A percentile compares a stretch with the other conserved stretches of the same genome.
Conservation (phyloP, 1,140 invertebrate species). For the Polypedilum vanderplanki region DNA sequence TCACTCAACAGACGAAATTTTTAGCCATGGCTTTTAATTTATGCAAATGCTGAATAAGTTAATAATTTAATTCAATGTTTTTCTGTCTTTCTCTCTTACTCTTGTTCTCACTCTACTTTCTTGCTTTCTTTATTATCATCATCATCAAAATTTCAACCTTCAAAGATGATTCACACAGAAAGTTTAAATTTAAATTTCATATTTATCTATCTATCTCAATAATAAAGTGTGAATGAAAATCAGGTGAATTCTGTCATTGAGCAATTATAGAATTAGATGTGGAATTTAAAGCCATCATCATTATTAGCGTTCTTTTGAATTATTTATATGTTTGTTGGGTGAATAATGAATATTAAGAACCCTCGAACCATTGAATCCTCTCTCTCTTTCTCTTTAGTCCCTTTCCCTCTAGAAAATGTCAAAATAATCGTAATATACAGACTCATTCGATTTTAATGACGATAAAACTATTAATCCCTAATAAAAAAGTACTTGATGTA, state of each 20-base stretch:
- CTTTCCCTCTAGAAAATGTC: background rate
- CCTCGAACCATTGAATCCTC: background rate
- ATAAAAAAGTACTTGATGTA: conserved; percentile 28
- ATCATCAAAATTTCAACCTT: no score
- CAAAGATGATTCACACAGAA: no score
- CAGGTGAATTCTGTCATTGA: conserved; percentile 4
- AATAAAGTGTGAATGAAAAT: background rate
- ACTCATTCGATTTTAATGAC: conserved; percentile 22
- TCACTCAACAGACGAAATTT: background rate
- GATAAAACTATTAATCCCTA: conserved; percentile 25
- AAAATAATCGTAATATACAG: background rate
- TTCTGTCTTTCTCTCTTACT: background rate
- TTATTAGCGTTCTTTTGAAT: conserved; percentile 16
- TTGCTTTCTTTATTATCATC: no score
- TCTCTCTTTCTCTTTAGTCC: background rate
- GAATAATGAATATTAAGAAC: conserved; percentile 14
- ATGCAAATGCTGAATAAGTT: conserved; percentile 6
- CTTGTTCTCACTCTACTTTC: no score
- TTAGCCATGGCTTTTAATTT: conserved; percentile 18
- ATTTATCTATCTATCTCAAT: no score
- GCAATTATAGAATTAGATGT: background rate
- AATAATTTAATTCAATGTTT: conserved; percentile 8
- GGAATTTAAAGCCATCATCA: conserved; percentile 12
- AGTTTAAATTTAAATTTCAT: no score
- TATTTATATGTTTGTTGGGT: conserved; percentile 15